Base-by-base conservation (phyloP, 2,113 vertebrate genomes). In the Oreotrochilus melanogaster region DNA sequence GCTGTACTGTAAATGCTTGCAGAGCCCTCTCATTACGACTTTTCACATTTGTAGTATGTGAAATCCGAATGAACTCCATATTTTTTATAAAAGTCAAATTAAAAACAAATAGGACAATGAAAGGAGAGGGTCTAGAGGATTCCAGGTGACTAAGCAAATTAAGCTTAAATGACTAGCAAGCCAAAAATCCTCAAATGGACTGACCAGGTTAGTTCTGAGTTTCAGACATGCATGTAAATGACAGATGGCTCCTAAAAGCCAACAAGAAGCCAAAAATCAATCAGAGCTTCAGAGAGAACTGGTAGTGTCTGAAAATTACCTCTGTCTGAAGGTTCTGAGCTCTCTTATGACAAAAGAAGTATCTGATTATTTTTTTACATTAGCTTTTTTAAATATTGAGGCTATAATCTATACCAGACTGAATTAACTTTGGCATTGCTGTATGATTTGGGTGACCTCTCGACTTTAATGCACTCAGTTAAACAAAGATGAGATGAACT, bases 221-320 rank as follows among this genome's bases (percentile, higher is more conserved):
- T 91, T 91, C 74, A 92, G 61, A 89, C 31, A 23, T 33, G 39
- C 48, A 65, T 1, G 0, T n/a, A 66, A 51, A 33, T 37, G 60
- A 66, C 50, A 92, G 57, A 78, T 69, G 61, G 75, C 48, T 86
- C 80, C 56, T 0, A 0, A 92, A 84, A 89, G n/a, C 24, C 57
- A 95, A 23, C 9, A 86, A 62, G 18, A 71, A 48, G 89, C 42
- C 31, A 90, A 73, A 95, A 78, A 62, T 39, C 27, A 64, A 37
- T 39, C 18, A 56, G 0, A 42, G 23, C 27, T 93, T 80, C 43
- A 53, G 24, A 10, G 27, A 33, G 30, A 88, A 64, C 14, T 16
- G 30, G 9, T 10, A 57, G 3, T 0, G 1, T 53, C 58, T 86
- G 64, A 76, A 79, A 83, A 64, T 7, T 33, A 85, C 18, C 48